Evolutionary conservation across 2,113 vertebrate species (phyloP).

Genomic region (Dissostichus mawsoni): DNA sequence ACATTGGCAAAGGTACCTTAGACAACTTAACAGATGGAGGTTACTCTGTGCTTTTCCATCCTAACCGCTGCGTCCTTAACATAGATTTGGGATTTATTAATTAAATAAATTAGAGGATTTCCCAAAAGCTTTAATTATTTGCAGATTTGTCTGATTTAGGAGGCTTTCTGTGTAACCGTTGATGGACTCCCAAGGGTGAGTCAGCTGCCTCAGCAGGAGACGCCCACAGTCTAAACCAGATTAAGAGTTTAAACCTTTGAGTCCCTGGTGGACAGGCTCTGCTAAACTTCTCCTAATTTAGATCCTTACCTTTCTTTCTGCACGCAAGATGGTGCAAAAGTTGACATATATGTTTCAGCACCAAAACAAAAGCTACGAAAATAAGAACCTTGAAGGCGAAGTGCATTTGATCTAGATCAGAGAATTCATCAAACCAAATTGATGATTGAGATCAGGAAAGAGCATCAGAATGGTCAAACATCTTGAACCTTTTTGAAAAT

Average conservation of each 20-base stretch:
- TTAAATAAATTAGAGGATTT: slow-evolving; percentile 35
- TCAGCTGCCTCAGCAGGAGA: slow-evolving; percentile 46
- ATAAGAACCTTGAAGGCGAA: slow-evolving; percentile 3
- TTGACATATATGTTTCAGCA: background rate
- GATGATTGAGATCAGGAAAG: slow-evolving; percentile 19
- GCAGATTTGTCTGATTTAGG: slow-evolving; percentile 64
- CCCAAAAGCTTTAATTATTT: slow-evolving; percentile 61
- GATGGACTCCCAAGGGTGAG: slow-evolving; percentile 36
- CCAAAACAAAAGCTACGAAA: background rate
- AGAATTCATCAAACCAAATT: background rate
- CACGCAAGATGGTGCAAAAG: background rate
- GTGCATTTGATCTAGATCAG: slow-evolving; percentile 19
- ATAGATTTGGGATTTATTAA: slow-evolving; percentile 25
- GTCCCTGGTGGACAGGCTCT: slow-evolving; percentile 24
- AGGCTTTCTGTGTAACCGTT: slow-evolving; percentile 33
- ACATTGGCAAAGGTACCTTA: slow-evolving; percentile 7
- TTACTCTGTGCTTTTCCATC: slow-evolving; percentile 14
- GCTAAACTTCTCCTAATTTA: slow-evolving; percentile 39
- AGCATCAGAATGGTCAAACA: slow-evolving; percentile 23
- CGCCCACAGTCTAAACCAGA: slow-evolving; percentile 55
- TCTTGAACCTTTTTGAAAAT: slow-evolving; percentile 26
- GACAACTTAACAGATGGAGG: slow-evolving; percentile 27
- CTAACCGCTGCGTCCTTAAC: slow-evolving; percentile 19
- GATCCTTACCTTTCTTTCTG: background rate
- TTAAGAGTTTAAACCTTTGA: slow-evolving; percentile 65